Conservation (phyloP, 2,888 invertebrate species). For the Lycocerus yunnanus region DNA sequence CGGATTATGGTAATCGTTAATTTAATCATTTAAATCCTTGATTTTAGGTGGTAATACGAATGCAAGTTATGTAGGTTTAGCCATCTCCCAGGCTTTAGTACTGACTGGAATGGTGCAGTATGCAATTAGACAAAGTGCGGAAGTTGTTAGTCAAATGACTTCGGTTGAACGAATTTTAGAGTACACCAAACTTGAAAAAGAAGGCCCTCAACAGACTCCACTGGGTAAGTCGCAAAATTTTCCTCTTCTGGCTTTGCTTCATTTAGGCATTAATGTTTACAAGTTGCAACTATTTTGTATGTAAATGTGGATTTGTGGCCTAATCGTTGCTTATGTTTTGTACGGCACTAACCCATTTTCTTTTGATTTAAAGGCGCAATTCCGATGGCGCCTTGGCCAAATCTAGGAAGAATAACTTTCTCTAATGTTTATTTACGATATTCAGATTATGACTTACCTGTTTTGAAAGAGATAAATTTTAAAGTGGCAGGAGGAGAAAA, state of each 20-base stretch:
- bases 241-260: too few species aligned
- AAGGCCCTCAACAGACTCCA: constrained; percentile 58
- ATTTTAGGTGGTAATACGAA: constrained; percentile 21
- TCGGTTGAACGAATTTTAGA: constrained; percentile 53
- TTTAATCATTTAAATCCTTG: neutral
- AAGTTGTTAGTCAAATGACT: constrained; percentile 59
- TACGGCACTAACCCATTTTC: too few species aligned
- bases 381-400: constrained; percentile 60
- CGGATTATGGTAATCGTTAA: neutral
- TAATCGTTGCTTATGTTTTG: too few species aligned
- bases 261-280: too few species aligned
- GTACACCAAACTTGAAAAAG: constrained; percentile 58
- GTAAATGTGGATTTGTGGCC: too few species aligned
- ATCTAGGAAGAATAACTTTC: constrained; percentile 62
- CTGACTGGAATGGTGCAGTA: constrained; percentile 58
- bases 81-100: constrained; percentile 55
- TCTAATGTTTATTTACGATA: constrained; percentile 64
- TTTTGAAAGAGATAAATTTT: constrained; percentile 61
- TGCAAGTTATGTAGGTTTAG: constrained; percentile 56
- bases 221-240: constrained; percentile 39
- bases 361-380: neutral
- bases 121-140: constrained; percentile 67
- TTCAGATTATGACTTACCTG: constrained; percentile 61
- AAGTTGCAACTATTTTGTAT: too few species aligned
- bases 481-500: constrained; percentile 56